Conservation (phyloP, 2,797 vertebrate genomes). For the Hemitrygon akajei region DNA sequence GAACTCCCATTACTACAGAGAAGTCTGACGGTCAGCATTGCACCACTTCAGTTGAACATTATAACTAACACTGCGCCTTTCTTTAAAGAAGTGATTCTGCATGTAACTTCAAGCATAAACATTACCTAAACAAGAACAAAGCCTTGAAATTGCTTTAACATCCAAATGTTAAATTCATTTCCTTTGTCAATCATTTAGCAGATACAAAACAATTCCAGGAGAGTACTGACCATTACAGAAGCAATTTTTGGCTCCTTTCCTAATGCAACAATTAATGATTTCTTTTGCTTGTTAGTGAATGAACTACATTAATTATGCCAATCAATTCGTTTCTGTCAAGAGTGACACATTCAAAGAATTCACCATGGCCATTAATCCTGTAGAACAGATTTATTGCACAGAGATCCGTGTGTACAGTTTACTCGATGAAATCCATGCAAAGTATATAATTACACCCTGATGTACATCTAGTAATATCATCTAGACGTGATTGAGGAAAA, state of each 20-base stretch:
- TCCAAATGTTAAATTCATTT: neutral
- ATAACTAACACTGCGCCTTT: neutral
- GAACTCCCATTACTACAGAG: neutral
- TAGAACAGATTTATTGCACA: too few species aligned
- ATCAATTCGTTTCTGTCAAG: neutral
- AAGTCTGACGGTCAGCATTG: neutral
- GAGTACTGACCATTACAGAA: neutral
- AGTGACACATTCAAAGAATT: too few species aligned
- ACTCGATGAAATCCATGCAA: too few species aligned
- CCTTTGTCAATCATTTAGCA: neutral
- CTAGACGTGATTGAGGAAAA: too few species aligned
- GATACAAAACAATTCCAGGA: neutral
- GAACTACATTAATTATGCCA: neutral
- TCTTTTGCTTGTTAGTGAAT: neutral
- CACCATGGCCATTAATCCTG: neutral
- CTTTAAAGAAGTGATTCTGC: neutral
- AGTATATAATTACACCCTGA: too few species aligned
- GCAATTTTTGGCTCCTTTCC: neutral
- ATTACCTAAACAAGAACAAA: neutral
- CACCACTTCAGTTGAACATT: neutral
- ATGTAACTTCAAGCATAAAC: neutral
- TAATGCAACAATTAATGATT: neutral
- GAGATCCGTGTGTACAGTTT: too few species aligned
- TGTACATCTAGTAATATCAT: too few species aligned
- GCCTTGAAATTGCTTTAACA: neutral